A percentile compares a stretch with the other conserved stretches of the same genome.
phyloP scores from a whole-genome alignment of 30 jellyfish, hydroid and myxozoan species.

The Cassiopea xamachana region DNA sequence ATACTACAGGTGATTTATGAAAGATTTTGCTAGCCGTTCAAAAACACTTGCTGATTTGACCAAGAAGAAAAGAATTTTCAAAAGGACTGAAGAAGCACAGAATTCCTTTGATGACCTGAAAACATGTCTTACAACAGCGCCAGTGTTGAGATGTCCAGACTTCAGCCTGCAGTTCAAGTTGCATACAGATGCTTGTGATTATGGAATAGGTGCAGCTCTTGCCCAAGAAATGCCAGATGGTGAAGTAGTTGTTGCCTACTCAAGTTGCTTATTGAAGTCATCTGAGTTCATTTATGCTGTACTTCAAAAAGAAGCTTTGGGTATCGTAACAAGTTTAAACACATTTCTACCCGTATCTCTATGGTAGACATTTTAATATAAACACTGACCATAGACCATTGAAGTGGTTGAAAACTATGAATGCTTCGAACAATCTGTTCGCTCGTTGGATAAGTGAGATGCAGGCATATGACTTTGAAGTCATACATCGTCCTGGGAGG shows the following conservation, averaged over 20 bases:
- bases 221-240: constrained; percentile 62
- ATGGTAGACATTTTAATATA: constrained; percentile 62
- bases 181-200: constrained; percentile 62
- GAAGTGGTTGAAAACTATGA: constrained; percentile 63
- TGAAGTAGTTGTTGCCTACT: constrained; percentile 58
- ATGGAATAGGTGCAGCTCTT: constrained; percentile 68
- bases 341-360: constrained; percentile 58
- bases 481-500: constrained; percentile 64
- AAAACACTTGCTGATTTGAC: constrained; percentile 49
- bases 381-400: constrained; percentile 58
- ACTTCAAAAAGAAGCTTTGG: constrained; percentile 51
- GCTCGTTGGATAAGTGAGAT: constrained; percentile 75
- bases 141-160: constrained; percentile 57
- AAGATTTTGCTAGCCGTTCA: constrained; percentile 46
- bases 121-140: constrained; percentile 34
- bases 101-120: constrained; percentile 16
- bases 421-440: constrained; percentile 64
- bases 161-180: constrained; percentile 27
- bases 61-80: constrained; percentile 1
- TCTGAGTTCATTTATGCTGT: constrained; percentile 56
- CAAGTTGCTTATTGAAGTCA: constrained; percentile 46
- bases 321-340: constrained; percentile 48
- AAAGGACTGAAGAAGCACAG: neutral
- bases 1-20: constrained; percentile 55
- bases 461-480: constrained; percentile 57